Conservation (phyloP, 1,140 invertebrate genomes). For the Kradibia gibbosae region DNA sequence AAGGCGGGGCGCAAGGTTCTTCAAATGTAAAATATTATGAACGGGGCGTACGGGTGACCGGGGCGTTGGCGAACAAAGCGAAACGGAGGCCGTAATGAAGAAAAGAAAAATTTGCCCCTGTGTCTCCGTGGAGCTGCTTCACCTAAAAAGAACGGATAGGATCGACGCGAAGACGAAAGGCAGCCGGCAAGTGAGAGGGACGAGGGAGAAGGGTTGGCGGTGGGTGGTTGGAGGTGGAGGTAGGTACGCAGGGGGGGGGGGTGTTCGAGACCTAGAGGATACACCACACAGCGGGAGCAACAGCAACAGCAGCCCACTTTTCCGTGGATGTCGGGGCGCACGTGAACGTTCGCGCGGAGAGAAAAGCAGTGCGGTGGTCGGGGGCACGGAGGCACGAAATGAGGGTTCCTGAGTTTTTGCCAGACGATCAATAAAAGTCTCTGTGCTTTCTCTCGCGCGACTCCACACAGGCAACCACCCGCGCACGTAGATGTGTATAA, state of each 20-base stretch:
- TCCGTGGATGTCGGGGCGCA: slow-evolving; percentile 48
- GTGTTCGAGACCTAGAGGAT: too few species aligned
- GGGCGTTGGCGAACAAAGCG: slow-evolving; percentile 47
- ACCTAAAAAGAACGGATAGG: slow-evolving; percentile 45
- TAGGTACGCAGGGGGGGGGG: not conserved
- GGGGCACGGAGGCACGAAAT: slow-evolving; percentile 68
- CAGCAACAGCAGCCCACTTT: slow-evolving; percentile 35
- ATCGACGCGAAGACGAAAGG: slow-evolving; percentile 52
- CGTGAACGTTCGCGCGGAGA: slow-evolving; percentile 37
- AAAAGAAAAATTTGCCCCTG: slow-evolving; percentile 36
- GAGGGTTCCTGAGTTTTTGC: slow-evolving; percentile 73
- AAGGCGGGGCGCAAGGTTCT: slow-evolving; percentile 19
- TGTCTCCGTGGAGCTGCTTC: too few species aligned
- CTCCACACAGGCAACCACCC: slow-evolving; percentile 40
- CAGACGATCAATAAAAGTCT: slow-evolving; percentile 74
- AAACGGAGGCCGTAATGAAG: slow-evolving; percentile 3
- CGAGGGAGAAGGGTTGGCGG: not conserved
- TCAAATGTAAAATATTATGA: slow-evolving; percentile 70
- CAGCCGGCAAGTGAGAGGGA: slow-evolving; percentile 52
- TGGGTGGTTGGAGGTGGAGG: not conserved
- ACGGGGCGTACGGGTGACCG: slow-evolving; percentile 51
- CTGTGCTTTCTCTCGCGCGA: slow-evolving; percentile 55
- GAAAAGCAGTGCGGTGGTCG: slow-evolving; percentile 54
- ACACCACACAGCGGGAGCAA: not conserved
- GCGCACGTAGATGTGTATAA: slow-evolving; percentile 68